A percentile compares a stretch with the other conserved stretches of the same genome.
phyloP scores from a whole-genome alignment of 2,113 vertebrate species.

The Elephantulus edwardii region DNA sequence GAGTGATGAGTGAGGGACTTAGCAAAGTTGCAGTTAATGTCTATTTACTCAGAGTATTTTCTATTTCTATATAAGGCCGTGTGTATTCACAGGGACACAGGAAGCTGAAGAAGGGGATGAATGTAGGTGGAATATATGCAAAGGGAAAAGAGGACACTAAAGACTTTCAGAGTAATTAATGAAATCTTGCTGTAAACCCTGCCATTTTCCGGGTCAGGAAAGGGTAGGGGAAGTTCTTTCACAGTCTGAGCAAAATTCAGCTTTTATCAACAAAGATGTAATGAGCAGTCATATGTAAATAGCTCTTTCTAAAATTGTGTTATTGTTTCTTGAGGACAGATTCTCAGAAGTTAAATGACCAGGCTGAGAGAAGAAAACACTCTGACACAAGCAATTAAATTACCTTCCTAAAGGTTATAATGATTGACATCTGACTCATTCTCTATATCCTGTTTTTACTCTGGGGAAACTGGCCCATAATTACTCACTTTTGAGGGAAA shows the following conservation, averaged over 20 bases:
- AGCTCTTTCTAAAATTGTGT: constrained; percentile 6
- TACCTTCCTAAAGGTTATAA: neutral
- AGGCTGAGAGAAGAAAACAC: neutral
- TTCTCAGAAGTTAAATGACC: constrained; percentile 30
- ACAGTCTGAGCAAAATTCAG: neutral
- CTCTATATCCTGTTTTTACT: neutral
- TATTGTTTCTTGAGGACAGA: constrained; percentile 42
- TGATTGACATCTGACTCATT: constrained; percentile 14
- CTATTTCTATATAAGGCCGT: neutral
- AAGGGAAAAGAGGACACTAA: neutral
- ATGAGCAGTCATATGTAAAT: neutral
- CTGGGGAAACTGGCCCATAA: neutral
- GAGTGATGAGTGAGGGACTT: neutral
- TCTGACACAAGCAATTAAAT: constrained; percentile 16
- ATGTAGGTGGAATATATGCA: no score
- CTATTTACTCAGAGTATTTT: neutral
- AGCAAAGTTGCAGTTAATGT: neutral
- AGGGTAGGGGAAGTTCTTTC: neutral
- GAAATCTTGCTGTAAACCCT: neutral
- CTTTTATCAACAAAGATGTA: neutral
- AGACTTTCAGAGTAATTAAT: neutral
- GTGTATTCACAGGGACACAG: neutral
- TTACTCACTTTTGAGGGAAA: neutral
- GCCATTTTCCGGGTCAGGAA: neutral
- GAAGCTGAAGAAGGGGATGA: neutral